These are phyloP conservation scores for Drosophila longiperda DNA, from an alignment of 2,888 invertebrate species.

Conservation along the genomic window DNA sequence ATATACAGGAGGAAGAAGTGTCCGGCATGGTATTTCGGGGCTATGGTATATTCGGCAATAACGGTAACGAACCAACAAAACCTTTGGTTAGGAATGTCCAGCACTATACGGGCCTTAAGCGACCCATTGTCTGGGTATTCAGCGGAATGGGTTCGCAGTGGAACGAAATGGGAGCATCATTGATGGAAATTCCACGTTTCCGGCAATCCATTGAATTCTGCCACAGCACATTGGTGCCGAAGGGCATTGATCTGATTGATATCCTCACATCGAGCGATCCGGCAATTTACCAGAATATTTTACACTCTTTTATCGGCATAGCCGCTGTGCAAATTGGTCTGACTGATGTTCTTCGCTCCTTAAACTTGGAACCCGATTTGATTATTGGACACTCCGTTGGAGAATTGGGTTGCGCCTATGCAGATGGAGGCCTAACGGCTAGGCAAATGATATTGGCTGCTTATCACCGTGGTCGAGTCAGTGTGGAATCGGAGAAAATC, in stretches of 20 bases:
- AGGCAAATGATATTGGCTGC: slow-evolving; percentile 94
- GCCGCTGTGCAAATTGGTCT: slow-evolving; percentile 89
- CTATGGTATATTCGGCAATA: slow-evolving; percentile 86
- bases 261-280: slow-evolving; percentile 88
- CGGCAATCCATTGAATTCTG: slow-evolving; percentile 88
- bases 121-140: slow-evolving; percentile 95
- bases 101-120: slow-evolving; percentile 87
- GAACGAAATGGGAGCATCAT: slow-evolving; percentile 92
- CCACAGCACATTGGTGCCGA: slow-evolving; percentile 86
- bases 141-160: slow-evolving; percentile 97
- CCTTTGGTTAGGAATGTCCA: slow-evolving; percentile 86
- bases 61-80: slow-evolving; percentile 60
- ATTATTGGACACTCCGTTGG: slow-evolving; percentile 97
- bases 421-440: slow-evolving; percentile 95
- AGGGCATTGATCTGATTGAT: slow-evolving; percentile 88
- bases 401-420: slow-evolving; percentile 97
- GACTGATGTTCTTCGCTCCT: slow-evolving; percentile 87
- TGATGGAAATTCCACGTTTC: slow-evolving; percentile 91
- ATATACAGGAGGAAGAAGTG: slow-evolving; percentile 87
- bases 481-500: slow-evolving; percentile 89
- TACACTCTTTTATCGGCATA: slow-evolving; percentile 91
- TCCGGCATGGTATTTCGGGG: slow-evolving; percentile 91
- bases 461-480: slow-evolving; percentile 92
- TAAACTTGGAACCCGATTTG: slow-evolving; percentile 89
- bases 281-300: slow-evolving; percentile 87